Percentiles rank a stretch among this genome's conserved stretches.
Evolutionary conservation across 2,113 vertebrate species (phyloP).

Genomic region (Vanacampus margaritifer): DNA sequence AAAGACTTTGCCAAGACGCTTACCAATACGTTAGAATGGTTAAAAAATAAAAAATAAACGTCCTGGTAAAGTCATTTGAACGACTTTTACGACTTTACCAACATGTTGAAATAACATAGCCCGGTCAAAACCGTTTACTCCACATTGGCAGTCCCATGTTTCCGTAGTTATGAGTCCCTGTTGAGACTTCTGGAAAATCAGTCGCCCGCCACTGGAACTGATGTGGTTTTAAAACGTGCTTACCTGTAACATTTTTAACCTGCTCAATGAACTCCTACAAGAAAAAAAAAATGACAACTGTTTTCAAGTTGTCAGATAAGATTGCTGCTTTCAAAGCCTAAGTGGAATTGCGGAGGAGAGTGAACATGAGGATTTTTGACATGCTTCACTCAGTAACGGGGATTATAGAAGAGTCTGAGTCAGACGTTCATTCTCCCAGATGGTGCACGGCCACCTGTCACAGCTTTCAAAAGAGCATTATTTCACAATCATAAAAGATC

Average conservation of each 20-base stretch:
- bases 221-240: not conserved
- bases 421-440: not conserved
- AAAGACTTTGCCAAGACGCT: too few species aligned
- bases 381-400: not conserved
- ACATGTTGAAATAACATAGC: too few species aligned
- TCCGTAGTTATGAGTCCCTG: not conserved
- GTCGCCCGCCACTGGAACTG: not conserved
- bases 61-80: too few species aligned
- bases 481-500: not conserved
- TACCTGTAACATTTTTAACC: conserved; percentile 18
- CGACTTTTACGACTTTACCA: too few species aligned
- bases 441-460: not conserved
- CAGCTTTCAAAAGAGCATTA: not conserved
- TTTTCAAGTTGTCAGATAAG: conserved; percentile 26
- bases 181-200: conserved; percentile 8
- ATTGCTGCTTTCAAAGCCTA: conserved; percentile 10
- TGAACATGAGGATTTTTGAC: not conserved
- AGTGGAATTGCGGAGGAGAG: not conserved
- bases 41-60: too few species aligned
- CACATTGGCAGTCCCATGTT: too few species aligned
- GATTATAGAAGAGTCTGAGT: not conserved
- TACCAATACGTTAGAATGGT: too few species aligned
- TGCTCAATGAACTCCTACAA: conserved; percentile 3
- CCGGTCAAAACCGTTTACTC: too few species aligned
- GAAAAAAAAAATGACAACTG: conserved; percentile 2